Evolutionary conservation across 2,113 vertebrate genomes (phyloP).

Genomic region (Chionodraco myersi): DNA sequence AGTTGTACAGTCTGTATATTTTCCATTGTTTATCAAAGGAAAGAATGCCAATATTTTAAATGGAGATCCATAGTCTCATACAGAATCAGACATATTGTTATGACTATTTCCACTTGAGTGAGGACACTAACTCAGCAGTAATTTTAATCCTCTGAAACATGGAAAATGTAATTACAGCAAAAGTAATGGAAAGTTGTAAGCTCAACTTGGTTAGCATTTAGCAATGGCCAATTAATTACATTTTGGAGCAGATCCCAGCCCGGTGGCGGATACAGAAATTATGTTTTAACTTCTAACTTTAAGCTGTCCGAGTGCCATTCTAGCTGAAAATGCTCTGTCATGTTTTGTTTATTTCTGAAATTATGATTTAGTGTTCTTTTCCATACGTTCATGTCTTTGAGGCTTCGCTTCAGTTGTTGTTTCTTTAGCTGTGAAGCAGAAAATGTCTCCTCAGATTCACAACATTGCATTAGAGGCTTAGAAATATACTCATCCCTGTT

Average conservation of each 20-base stretch:
- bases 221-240: too few species aligned
- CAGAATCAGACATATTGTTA: background rate
- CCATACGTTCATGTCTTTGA: background rate
- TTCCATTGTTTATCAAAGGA: background rate
- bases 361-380: background rate
- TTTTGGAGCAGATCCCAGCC: too few species aligned
- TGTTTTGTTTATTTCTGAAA: background rate
- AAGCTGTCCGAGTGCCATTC: too few species aligned
- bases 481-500: too few species aligned
- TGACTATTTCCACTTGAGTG: background rate
- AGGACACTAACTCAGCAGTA: background rate
- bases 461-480: too few species aligned
- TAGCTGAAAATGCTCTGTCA: background rate
- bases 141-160: conserved; percentile 3
- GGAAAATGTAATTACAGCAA: background rate
- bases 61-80: background rate
- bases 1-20: background rate
- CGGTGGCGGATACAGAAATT: too few species aligned
- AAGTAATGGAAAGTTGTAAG: background rate
- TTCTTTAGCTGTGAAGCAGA: too few species aligned
- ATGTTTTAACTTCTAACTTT: too few species aligned
- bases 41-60: background rate
- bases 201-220: background rate
- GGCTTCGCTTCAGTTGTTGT: background rate
- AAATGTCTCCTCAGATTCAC: too few species aligned